Percentiles rank a stretch among this genome's conserved stretches.
These are phyloP conservation scores for Cottoperca gobio DNA, from an alignment of 2,797 vertebrate species.

Conservation along the genomic window DNA sequence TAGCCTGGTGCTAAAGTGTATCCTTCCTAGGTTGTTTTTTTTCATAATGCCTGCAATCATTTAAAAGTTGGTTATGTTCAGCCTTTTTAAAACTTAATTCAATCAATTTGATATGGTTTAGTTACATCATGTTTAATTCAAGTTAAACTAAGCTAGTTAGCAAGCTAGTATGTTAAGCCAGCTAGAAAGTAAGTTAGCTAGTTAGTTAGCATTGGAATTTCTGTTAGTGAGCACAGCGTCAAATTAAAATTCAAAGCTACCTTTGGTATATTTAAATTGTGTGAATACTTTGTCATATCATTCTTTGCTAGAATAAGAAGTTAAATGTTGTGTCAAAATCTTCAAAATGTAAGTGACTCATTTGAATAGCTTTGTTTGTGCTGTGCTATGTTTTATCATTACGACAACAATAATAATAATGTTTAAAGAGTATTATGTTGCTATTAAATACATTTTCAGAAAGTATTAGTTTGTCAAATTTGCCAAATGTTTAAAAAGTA, in stretches of 20 bases:
- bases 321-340: not conserved
- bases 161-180: not conserved
- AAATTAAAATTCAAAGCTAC: not conserved
- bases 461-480: constrained; percentile 1
- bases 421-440: not conserved
- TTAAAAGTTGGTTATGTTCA: not conserved
- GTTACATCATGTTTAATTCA: not conserved
- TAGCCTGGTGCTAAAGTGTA: not conserved
- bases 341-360: not conserved
- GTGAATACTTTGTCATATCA: not conserved
- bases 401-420: not conserved
- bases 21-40: not conserved
- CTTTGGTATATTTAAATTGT: not conserved
- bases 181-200: not conserved
- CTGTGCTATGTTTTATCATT: not conserved
- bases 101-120: not conserved
- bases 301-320: not conserved
- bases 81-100: not conserved
- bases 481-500: constrained; percentile 45
- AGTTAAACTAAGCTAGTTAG: not conserved
- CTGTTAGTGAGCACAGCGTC: not conserved
- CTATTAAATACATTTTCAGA: not conserved
- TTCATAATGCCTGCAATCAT: not conserved
- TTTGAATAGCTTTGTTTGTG: not conserved
- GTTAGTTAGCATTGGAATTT: not conserved